phyloP scores from a whole-genome alignment of 2,113 vertebrate species.

The Scytalopus superciliaris region DNA sequence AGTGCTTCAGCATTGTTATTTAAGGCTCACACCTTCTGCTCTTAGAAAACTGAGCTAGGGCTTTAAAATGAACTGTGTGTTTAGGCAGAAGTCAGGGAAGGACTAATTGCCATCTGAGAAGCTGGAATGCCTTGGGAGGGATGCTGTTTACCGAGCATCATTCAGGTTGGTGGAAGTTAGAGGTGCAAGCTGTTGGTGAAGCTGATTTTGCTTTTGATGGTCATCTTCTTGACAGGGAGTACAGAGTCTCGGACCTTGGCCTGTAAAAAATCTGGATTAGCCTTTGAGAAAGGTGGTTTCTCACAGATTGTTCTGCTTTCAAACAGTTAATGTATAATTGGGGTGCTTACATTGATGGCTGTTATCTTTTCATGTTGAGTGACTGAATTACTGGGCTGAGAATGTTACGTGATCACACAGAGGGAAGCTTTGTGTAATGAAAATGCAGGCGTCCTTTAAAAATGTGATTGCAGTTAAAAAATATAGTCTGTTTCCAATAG shows the following conservation, averaged over 20 bases:
- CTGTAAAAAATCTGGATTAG: not conserved
- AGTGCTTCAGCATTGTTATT: not conserved
- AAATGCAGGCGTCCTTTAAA: not conserved
- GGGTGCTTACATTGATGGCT: not conserved
- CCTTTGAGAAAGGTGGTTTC: not conserved
- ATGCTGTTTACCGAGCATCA: rapidly evolving
- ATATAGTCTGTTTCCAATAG: not conserved
- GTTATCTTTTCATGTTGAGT: not conserved
- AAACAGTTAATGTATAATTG: not conserved
- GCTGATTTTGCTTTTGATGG: not conserved
- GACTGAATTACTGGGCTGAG: not conserved
- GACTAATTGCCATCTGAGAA: not conserved
- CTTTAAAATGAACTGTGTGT: not conserved
- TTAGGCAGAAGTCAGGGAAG: not conserved
- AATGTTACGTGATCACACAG: rapidly evolving
- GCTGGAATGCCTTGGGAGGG: not conserved
- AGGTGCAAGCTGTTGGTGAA: not conserved
- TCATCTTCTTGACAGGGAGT: not conserved
- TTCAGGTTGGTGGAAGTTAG: not conserved
- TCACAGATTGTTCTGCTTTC: not conserved
- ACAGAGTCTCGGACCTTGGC: not conserved
- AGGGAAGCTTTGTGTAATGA: not conserved
- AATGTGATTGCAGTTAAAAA: not conserved
- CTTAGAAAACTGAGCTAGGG: not conserved
- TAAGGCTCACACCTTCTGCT: not conserved